Evolutionary conservation across 2,888 invertebrate genomes (phyloP).

Genomic region (Apodemia hepburni): DNA sequence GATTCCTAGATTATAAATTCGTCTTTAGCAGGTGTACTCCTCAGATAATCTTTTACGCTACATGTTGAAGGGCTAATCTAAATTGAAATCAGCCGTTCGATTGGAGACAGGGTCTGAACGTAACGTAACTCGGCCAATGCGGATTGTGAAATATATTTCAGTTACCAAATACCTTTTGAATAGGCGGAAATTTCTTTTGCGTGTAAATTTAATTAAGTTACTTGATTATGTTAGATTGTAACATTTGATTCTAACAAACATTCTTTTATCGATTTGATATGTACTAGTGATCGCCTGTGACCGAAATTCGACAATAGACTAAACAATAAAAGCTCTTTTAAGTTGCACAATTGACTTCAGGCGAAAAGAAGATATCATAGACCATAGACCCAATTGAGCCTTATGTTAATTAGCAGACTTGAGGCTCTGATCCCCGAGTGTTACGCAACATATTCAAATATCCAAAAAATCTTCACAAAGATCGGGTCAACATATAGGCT

Average conservation of each 20-base stretch:
- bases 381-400: too few relatives aligned
- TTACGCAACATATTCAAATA: too few relatives aligned
- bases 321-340: too few relatives aligned
- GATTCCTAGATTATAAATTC: slow-evolving; percentile 52
- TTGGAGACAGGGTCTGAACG: slow-evolving; percentile 65
- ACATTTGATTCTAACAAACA: background rate
- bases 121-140: slow-evolving; percentile 33
- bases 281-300: too few relatives aligned
- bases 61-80: slow-evolving; percentile 73
- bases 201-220: background rate
- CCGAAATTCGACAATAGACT: too few relatives aligned
- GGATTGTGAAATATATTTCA: slow-evolving; percentile 9
- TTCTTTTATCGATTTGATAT: too few relatives aligned
- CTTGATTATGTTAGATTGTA: background rate
- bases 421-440: too few relatives aligned
- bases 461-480: too few relatives aligned
- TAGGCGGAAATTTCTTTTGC: slow-evolving; percentile 16
- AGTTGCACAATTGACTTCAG: too few relatives aligned
- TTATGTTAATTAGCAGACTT: too few relatives aligned
- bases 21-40: slow-evolving; percentile 72
- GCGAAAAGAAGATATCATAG: too few relatives aligned
- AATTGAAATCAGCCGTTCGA: slow-evolving; percentile 78
- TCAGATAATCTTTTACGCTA: slow-evolving; percentile 72
- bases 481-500: too few relatives aligned
- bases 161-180: slow-evolving; percentile 16